Percentiles rank a stretch among this genome's conserved stretches.
phyloP scores from a whole-genome alignment of 2,888 invertebrate genomes.

The Amphipyra tragopoginis region DNA sequence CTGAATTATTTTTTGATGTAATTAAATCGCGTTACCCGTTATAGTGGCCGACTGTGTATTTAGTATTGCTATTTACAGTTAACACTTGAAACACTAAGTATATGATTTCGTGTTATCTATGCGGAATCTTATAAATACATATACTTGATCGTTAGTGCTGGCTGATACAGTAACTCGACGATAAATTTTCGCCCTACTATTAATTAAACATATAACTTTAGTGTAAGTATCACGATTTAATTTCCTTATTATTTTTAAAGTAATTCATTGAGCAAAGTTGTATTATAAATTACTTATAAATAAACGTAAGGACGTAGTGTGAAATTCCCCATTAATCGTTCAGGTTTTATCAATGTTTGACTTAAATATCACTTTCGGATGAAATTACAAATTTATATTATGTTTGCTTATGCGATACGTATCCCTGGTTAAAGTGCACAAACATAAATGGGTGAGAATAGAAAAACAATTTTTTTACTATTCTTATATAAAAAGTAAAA shows the following conservation, averaged over 20 bases:
- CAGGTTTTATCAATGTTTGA: background rate
- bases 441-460: too few species aligned
- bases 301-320: background rate
- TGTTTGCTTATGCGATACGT: too few species aligned
- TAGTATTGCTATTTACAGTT: constrained; percentile 21
- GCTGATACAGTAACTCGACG: background rate
- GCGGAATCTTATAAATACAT: constrained; percentile 9
- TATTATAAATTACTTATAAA: background rate
- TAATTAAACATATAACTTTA: constrained; percentile 22
- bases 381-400: too few species aligned
- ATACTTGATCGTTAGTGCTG: background rate
- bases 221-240: constrained; percentile 12
- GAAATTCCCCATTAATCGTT: background rate
- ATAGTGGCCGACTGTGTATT: constrained; percentile 22
- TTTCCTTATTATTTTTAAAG: constrained; percentile 7
- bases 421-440: too few species aligned
- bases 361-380: too few species aligned
- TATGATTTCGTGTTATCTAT: constrained; percentile 8
- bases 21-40: constrained; percentile 30
- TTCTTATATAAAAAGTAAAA: too few species aligned
- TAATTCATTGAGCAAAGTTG: constrained; percentile 7
- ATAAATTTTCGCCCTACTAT: constrained; percentile 5
- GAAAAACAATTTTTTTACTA: too few species aligned
- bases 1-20: constrained; percentile 25
- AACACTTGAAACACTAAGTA: constrained; percentile 13